A percentile compares a stretch with the other conserved stretches of the same genome.
Evolutionary conservation across 2,797 vertebrate species (phyloP).

Genomic region (Sebastes matsubarae): DNA sequence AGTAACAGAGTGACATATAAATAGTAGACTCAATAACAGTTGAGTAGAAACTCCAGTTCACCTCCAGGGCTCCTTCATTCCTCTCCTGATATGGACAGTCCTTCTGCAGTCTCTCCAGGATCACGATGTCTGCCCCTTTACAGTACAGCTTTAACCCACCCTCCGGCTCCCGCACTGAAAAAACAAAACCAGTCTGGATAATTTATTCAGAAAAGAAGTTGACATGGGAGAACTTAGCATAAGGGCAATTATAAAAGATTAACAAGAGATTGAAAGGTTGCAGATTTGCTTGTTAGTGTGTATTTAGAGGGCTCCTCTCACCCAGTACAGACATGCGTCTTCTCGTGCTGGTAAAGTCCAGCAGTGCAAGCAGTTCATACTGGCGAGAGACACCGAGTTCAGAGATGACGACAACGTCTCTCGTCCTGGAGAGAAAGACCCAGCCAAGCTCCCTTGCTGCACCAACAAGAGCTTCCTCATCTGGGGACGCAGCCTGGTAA

Average conservation of each 20-base stretch:
- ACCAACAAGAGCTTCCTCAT: constrained; percentile 91
- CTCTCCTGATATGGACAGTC: constrained; percentile 64
- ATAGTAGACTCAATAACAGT: constrained; percentile 6
- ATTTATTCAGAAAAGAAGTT: not conserved
- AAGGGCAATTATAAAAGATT: not conserved
- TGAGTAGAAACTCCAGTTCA: constrained; percentile 66
- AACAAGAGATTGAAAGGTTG: not conserved
- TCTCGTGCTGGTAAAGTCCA: constrained; percentile 94
- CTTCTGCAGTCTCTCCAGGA: constrained; percentile 84
- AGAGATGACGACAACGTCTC: constrained; percentile 86
- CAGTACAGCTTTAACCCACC: constrained; percentile 91
- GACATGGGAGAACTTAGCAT: not conserved
- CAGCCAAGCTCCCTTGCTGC: constrained; percentile 91
- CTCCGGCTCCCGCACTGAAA: constrained; percentile 88
- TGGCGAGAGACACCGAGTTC: constrained; percentile 86
- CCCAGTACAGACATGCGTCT: constrained; percentile 95
- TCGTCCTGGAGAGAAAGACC: constrained; percentile 88
- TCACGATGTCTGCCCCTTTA: constrained; percentile 93
- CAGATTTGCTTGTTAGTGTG: not conserved
- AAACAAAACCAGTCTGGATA: not conserved
- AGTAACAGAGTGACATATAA: constrained; percentile 3
- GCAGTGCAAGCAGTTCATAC: constrained; percentile 88
- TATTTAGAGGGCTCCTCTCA: constrained; percentile 68
- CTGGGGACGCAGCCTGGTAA: constrained; percentile 94
- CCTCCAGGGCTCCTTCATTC: constrained; percentile 86